phyloP scores from a whole-genome alignment of 2,888 invertebrate genomes.

The Heliconius aoede region DNA sequence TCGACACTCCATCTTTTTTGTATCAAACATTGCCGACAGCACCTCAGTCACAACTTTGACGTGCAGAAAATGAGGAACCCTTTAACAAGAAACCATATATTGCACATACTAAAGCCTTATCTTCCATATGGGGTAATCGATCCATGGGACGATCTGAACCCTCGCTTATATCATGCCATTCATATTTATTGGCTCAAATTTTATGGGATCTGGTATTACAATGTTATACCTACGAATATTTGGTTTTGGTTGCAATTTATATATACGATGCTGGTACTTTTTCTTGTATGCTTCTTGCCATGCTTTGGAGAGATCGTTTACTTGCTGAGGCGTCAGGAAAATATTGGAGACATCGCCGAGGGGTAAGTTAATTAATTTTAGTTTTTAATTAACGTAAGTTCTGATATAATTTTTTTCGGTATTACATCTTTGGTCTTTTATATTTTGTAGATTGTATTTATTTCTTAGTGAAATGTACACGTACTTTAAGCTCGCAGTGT shows the following conservation, averaged over 20 bases:
- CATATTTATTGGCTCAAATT: constrained; percentile 81
- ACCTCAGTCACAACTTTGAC: neutral
- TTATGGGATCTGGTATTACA: constrained; percentile 80
- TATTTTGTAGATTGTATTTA: constrained; percentile 73
- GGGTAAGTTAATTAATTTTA: constrained; percentile 60
- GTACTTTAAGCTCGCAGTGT: constrained; percentile 75
- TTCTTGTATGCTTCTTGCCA: constrained; percentile 78
- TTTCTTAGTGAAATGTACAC: constrained; percentile 81
- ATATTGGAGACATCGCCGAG: constrained; percentile 84
- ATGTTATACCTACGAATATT: constrained; percentile 58
- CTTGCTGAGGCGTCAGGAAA: constrained; percentile 85
- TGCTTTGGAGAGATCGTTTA: constrained; percentile 86
- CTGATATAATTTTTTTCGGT: neutral
- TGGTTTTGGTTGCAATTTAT: constrained; percentile 69
- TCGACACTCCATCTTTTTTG: neutral
- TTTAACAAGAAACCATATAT: constrained; percentile 24
- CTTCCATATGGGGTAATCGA: constrained; percentile 73
- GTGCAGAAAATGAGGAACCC: neutral
- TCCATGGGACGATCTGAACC: constrained; percentile 72
- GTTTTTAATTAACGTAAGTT: too few relatives aligned
- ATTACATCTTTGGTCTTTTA: neutral
- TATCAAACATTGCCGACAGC: neutral
- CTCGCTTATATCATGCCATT: constrained; percentile 72
- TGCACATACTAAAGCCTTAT: constrained; percentile 54
- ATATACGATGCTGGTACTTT: constrained; percentile 69